Percentiles rank a stretch among this genome's conserved stretches.
Evolutionary conservation across 2,797 vertebrate genomes (phyloP).

Genomic region (Rhynchonycteris naso): DNA sequence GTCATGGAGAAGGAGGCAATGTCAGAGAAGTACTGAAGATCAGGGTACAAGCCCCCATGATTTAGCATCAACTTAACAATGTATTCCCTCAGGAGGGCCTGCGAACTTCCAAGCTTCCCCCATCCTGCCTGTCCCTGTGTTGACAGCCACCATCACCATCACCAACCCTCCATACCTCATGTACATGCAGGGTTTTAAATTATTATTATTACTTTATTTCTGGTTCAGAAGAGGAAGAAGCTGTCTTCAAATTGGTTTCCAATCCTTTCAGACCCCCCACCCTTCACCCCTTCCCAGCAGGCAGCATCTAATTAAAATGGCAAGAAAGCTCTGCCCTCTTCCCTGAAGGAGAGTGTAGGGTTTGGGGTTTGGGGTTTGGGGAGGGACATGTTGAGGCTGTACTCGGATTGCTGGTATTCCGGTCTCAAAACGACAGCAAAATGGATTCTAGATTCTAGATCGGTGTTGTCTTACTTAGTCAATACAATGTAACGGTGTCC

Average conservation of each 20-base stretch:
- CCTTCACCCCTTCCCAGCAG: conserved; percentile 63
- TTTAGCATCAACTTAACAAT: conserved; percentile 6
- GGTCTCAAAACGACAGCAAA: conserved; percentile 71
- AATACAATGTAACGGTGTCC: conserved; percentile 67
- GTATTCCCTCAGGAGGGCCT: conserved; percentile 22
- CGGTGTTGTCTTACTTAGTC: conserved; percentile 74
- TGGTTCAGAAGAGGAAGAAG: conserved; percentile 46
- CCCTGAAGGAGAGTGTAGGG: conserved; percentile 55
- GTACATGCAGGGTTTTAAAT: neutral
- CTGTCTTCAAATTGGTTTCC: neutral
- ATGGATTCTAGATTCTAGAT: conserved; percentile 77
- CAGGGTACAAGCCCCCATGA: neutral
- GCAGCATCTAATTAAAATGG: conserved; percentile 75
- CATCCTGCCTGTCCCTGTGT: neutral
- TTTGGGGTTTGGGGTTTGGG: conserved; percentile 16
- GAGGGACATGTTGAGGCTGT: conserved; percentile 36
- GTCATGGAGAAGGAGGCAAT: neutral
- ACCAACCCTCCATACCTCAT: neutral
- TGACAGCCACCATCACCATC: neutral
- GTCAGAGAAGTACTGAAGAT: neutral
- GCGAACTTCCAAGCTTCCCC: conserved; percentile 54
- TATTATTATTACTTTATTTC: conserved; percentile 7
- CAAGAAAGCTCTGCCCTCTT: conserved; percentile 72
- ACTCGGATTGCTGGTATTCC: conserved; percentile 58
- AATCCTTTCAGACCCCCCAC: conserved; percentile 33